phyloP scores from a whole-genome alignment of 2,888 invertebrate genomes.

The Aphelenchoides bicaudatus region DNA sequence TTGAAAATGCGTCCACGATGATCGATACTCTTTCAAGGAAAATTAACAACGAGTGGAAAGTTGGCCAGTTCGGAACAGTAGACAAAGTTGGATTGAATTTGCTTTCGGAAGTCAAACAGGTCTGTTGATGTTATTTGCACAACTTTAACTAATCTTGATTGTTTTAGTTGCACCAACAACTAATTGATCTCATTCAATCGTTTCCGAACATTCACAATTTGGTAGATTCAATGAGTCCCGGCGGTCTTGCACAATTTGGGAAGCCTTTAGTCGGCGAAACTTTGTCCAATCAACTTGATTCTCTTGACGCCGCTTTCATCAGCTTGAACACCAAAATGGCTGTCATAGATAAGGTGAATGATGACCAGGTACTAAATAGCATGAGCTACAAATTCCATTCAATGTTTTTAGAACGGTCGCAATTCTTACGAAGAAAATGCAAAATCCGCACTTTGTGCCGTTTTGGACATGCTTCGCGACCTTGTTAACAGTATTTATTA shows the following conservation, averaged over 20 bases:
- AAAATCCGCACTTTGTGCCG: conserved; percentile 33
- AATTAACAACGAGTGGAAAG: conserved; percentile 51
- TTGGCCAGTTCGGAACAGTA: conserved; percentile 40
- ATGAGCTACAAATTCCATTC: neutral
- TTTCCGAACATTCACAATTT: conserved; percentile 40
- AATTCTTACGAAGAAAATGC: conserved; percentile 36
- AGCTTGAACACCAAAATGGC: conserved; percentile 55
- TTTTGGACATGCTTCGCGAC: conserved; percentile 43
- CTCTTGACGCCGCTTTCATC: conserved; percentile 49
- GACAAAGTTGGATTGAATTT: conserved; percentile 54
- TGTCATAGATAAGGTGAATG: conserved; percentile 48
- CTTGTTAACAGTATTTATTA: conserved; percentile 46
- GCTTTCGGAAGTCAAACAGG: conserved; percentile 53
- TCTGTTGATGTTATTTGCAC: conserved; percentile 9
- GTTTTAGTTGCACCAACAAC: conserved; percentile 39
- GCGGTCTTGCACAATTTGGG: conserved; percentile 31
- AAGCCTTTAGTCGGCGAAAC: conserved; percentile 33
- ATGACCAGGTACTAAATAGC: conserved; percentile 18
- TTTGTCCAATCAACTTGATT: conserved; percentile 49
- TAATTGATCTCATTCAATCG: conserved; percentile 39
- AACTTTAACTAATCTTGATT: neutral
- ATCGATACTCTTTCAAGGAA: conserved; percentile 50
- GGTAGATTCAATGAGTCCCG: conserved; percentile 33
- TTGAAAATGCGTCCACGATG: conserved; percentile 40
- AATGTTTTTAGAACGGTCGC: conserved; percentile 28